Percentiles rank a stretch among this genome's conserved stretches.
Evolutionary conservation across 2,797 vertebrate species (phyloP).

Genomic region (Arrhamphus sclerolepis): DNA sequence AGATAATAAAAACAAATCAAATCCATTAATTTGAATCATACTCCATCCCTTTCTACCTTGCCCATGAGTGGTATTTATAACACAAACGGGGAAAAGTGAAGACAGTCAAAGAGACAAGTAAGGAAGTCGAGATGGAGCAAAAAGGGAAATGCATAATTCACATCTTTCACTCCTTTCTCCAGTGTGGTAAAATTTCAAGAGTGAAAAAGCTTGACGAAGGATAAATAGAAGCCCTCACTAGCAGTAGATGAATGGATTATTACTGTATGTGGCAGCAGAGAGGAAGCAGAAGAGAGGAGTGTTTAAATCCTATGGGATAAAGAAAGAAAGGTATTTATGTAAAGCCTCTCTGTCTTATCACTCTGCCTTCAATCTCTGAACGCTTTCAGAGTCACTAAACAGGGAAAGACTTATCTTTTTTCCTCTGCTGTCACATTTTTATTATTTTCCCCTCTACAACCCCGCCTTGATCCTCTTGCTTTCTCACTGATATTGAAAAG

Average conservation of each 20-base stretch:
- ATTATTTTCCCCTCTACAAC: slow-evolving; percentile 50
- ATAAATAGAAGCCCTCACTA: slow-evolving; percentile 44
- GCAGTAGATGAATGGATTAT: slow-evolving; percentile 47
- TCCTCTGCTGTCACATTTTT: slow-evolving; percentile 41
- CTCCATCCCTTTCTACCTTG: slow-evolving; percentile 14
- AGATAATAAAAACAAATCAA: slow-evolving; percentile 60
- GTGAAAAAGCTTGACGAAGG: slow-evolving; percentile 21
- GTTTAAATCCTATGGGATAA: slow-evolving; percentile 41
- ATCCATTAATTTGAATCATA: slow-evolving; percentile 65
- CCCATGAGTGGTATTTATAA: slow-evolving; percentile 53
- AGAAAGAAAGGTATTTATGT: slow-evolving; percentile 53
- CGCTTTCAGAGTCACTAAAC: slow-evolving; percentile 26
- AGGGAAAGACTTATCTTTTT: slow-evolving; percentile 30
- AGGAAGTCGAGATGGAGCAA: slow-evolving; percentile 39
- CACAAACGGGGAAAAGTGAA: slow-evolving; percentile 46
- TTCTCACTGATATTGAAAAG: slow-evolving; percentile 71
- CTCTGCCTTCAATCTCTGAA: slow-evolving; percentile 32
- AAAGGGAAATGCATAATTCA: slow-evolving; percentile 56
- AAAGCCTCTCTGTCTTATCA: slow-evolving; percentile 43
- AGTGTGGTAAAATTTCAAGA: slow-evolving; percentile 32
- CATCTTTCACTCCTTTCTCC: slow-evolving; percentile 25
- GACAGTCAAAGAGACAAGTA: slow-evolving; percentile 39
- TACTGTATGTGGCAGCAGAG: slow-evolving; percentile 27
- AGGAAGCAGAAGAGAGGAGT: slow-evolving; percentile 18
- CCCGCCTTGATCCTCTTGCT: slow-evolving; percentile 63